Base-by-base conservation (phyloP, 2,888 invertebrate species). In the Melanostoma mellinum region DNA sequence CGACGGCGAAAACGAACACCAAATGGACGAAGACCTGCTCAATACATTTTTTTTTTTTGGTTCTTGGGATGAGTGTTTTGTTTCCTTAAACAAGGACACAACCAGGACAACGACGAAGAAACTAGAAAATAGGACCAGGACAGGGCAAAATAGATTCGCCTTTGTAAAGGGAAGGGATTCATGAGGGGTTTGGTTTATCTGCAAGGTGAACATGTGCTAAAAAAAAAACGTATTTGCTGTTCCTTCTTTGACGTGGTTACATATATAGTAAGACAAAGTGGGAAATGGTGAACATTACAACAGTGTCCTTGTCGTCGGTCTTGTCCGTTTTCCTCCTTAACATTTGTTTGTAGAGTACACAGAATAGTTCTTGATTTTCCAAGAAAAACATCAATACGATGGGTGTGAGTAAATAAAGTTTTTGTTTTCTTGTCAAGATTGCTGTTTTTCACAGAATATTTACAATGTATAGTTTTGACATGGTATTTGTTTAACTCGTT, bases 151-250 rank as follows among this genome's bases (percentile, higher is more conserved):
- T 60, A 61, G 50, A 56, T 56, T 55, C 48, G 61, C 52, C 40
- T 48, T 44, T 35, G 40, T 65, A 32, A 65, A 30, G 40, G 50
- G 38, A 10, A 20, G 20, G 10, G 36, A 33, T 38, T 32, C 9
- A 8, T 33, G 32, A 30, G 3, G 20, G 20, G 36, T 61, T 55
- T 36, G 5, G 46, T 42, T 33, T 58, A 35, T 67, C 48, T 67
- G 3, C 68, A 42, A 50, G 68, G 73, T 74, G 58, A 78, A 63
- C 73, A 82, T 78, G 73, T 73, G 78, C 44, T 56, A 35, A 42
- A 36, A 46, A 69, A 72, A 71, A 55, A 48, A 46, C 55, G 67
- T 72, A 38, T 48, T 58, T 48, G 53, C 50, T 52, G 36, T 52
- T 48, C 40, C 10, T 71, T 40, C 68, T 44, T 63, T 50, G 50